Evolutionary conservation across 2,113 vertebrate species (phyloP), one percentile per base, ranked within the genome.

Genomic region (Tyrannus savana): DNA sequence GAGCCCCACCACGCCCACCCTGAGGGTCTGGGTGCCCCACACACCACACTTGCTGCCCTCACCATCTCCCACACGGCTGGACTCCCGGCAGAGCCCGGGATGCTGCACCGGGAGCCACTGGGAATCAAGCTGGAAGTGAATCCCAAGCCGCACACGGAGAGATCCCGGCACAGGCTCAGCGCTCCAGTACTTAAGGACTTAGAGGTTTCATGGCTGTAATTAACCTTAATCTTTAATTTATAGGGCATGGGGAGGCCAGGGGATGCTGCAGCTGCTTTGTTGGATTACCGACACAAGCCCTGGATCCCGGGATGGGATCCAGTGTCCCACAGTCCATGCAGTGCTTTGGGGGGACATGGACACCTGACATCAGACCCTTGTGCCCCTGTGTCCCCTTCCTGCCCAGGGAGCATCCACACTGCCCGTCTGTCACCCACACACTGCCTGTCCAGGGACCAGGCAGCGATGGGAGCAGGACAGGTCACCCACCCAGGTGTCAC

Each of bases 181-280:
- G 18, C 89, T 60, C 27, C 0, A 9, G 7, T 33, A 27, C 94
- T 84, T 50, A 47, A 82, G 83, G 75, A 74, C 95, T 93, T 35
- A 39, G 63, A 93, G 92, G 63, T 85, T 96, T 52, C 96, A 73
- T 23, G 37, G 21, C 74, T 89, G 67, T 96, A 97, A 97, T 97
- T 97, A 98, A 89, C 92, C 78, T 67, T 68, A 87, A 96, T 91
- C 96, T 75, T 78, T 96, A 84, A 97, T 97, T 97, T 89, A 89
- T 8, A 81, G 93, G 88, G 93, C 87, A 82, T 4, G 47, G 30
- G 69, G 94, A 91, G 85, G 95, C 83, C 87, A 10, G 74, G 22
- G 69, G 39, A 63, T 55, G 95, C 83, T 10, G 55, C 39, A 89
- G 95, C 62, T 47, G 90, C 44, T 93, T 68, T 14, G 87, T 11